A percentile compares a stretch with the other conserved stretches of the same genome.
phyloP scores from a whole-genome alignment of 2,888 invertebrate species.

The Diarsia dahlii region DNA sequence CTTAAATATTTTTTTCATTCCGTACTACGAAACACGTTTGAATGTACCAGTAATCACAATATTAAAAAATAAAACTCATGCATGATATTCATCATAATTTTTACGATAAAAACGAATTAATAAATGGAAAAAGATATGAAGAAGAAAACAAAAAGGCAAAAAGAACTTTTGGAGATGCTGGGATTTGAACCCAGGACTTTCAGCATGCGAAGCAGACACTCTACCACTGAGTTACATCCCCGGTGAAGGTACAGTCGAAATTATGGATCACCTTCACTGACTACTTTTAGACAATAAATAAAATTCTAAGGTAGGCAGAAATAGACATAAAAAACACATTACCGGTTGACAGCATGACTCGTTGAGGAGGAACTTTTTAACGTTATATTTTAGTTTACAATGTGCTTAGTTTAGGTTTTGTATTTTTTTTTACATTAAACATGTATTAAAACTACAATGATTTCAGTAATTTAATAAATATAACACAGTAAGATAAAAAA shows the following conservation, averaged over 20 bases:
- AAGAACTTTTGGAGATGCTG: constrained; percentile 88
- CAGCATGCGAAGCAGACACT: constrained; percentile 93
- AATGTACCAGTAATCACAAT: no score
- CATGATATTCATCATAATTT: neutral
- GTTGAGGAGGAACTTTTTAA: neutral
- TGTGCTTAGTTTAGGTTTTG: neutral
- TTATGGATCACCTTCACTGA: constrained; percentile 37
- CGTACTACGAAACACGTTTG: no score
- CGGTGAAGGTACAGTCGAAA: constrained; percentile 51
- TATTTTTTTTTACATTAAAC: no score
- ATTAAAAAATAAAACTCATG: no score
- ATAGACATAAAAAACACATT: neutral
- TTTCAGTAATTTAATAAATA: neutral
- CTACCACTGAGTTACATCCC: constrained; percentile 91
- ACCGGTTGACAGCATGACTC: neutral
- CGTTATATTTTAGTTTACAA: neutral
- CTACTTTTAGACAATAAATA: neutral
- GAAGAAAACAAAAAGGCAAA: neutral
- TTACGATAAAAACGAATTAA: neutral
- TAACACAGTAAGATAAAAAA: neutral
- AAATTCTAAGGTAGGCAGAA: neutral
- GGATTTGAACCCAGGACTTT: constrained; percentile 93
- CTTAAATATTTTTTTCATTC: no score
- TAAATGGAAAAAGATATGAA: neutral
- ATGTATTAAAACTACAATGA: neutral